phyloP scores from a whole-genome alignment of 2,113 vertebrate genomes.

The Cnemophilus loriae region DNA sequence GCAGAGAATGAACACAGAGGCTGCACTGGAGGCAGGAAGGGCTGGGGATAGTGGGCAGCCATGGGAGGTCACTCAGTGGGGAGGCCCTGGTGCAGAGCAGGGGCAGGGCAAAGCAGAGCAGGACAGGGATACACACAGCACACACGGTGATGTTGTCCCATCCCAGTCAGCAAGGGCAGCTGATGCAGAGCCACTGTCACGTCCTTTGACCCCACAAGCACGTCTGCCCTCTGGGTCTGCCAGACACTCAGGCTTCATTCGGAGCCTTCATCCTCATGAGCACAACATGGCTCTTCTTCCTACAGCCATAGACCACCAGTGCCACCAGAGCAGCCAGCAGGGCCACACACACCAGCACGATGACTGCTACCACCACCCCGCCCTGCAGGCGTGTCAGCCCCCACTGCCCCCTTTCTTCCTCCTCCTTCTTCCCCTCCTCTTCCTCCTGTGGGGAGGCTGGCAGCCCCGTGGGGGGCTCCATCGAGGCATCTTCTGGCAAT shows the following conservation, averaged over 20 bases:
- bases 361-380: constrained; percentile 65
- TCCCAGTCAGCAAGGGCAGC: not conserved
- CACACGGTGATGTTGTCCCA: not conserved
- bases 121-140: not conserved
- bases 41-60: not conserved
- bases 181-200: not conserved
- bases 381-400: constrained; percentile 65
- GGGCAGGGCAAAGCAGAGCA: not conserved
- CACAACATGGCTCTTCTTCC: constrained; percentile 59
- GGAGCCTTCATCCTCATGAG: constrained; percentile 72
- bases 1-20: not conserved
- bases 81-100: not conserved
- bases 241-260: not conserved
- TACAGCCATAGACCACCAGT: constrained; percentile 61
- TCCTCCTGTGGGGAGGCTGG: not conserved
- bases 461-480: not conserved
- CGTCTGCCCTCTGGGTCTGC: not conserved
- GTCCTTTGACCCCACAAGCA: not conserved
- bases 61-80: rapidly evolving
- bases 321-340: constrained; percentile 64
- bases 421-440: constrained; percentile 10
- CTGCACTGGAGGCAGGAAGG: not conserved
- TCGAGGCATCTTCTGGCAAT: not conserved
- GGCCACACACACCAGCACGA: constrained; percentile 67
- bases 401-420: not conserved